Evolutionary conservation across 2,113 vertebrate genomes (phyloP), one percentile per base, ranked within the genome.

Genomic region (Rattus rattus): DNA sequence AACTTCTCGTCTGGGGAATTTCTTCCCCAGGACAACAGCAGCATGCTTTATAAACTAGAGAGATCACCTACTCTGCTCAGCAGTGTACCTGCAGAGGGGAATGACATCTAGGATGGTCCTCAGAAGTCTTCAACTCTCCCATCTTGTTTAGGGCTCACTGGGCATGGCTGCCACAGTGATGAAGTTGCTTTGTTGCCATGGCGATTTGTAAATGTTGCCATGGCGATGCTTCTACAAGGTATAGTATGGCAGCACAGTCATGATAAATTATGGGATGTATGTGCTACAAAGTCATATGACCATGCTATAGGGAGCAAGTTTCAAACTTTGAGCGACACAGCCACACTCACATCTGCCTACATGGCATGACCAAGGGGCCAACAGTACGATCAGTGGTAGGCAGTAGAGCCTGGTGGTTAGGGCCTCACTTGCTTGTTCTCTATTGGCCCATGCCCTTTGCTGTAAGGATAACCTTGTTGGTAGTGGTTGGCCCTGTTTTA

Each of bases 131-230:
- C 94, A 69, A 96, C 89, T 97, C 95, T 98, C 90, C 95, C 93
- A 94, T 95, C 97, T 98, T 63, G 0, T 98, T 97, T 96, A 95
- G 98, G 97, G 97, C 98, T 98, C 96, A 95, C 95, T 84, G 97
- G 98, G 97, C 96, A 95, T 98, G 97, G 97, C 89, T 97, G 96
- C 94, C 96, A 95, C 92, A 98, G 97, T 94, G 69, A n/a, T 17
- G 95, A 98, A 98, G 98, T 98, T 98, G 97, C 98, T 98, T 98
- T 97, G 98, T 99, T 98, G 98, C 98, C 98, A 98, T 92, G 97
- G 98, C 98, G 98, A 99, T 98, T 98, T 97, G 97, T 98, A 98
- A 98, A 98, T 98, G 98, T 99, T 99, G 98, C 99, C 97, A 98
- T 99, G 98, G 99, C 63, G 43, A 98, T 98, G 97, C 96, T 97